Evolutionary conservation across 1,140 invertebrate genomes (phyloP).

Genomic region (Choristoneura fumiferana): DNA sequence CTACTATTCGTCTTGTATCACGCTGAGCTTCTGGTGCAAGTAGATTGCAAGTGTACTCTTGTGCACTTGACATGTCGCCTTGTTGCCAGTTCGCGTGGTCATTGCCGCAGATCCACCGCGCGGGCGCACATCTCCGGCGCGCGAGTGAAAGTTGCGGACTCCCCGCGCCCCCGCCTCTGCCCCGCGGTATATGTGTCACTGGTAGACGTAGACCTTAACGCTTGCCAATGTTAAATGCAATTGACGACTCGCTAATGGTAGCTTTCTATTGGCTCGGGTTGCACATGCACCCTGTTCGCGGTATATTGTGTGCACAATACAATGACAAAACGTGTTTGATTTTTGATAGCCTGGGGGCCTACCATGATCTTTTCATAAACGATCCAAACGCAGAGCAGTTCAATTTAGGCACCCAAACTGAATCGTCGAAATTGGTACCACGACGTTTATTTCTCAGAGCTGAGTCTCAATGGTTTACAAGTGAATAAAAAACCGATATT

Average conservation of each 20-base stretch:
- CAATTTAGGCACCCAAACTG: no score
- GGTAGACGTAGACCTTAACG: conserved; percentile 27
- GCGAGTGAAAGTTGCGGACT: conserved; percentile 44
- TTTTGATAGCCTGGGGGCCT: no score
- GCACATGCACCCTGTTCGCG: background rate
- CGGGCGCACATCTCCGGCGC: conserved; percentile 39
- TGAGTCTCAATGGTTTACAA: no score
- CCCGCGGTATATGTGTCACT: conserved; percentile 46
- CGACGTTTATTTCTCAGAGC: no score
- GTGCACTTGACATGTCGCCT: conserved; percentile 50
- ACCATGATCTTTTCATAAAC: no score
- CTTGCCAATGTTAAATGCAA: conserved; percentile 16
- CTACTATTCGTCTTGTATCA: no score
- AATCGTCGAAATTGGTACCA: no score
- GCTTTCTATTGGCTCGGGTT: conserved; percentile 1
- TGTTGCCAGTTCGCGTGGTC: conserved; percentile 39
- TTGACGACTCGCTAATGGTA: conserved; percentile 7
- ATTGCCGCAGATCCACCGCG: conserved; percentile 36
- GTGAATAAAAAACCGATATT: no score
- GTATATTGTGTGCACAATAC: background rate
- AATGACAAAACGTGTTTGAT: no score
- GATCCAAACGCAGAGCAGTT: no score
- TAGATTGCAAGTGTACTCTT: background rate
- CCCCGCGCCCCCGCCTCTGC: conserved; percentile 17
- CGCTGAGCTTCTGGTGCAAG: background rate